Evolutionary conservation across 2,797 vertebrate genomes (phyloP).

Genomic region (Amniataba percoides): DNA sequence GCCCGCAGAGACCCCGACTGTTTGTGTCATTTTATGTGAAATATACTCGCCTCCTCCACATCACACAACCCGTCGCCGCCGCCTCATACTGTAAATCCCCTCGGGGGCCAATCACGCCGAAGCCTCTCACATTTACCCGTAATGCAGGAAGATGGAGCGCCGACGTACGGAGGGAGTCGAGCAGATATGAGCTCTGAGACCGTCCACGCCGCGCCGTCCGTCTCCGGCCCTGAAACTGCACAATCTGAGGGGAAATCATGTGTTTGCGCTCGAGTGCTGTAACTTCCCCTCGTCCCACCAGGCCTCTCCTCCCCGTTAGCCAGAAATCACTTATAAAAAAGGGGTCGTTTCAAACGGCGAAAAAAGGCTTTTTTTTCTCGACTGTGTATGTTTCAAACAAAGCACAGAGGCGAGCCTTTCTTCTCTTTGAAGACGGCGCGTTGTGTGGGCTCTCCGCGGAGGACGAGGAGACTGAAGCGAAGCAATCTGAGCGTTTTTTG

Average conservation of each 20-base stretch:
- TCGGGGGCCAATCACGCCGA: conserved; percentile 56
- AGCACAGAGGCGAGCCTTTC: conserved; percentile 35
- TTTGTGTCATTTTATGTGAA: conserved; percentile 20
- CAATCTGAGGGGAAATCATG: conserved; percentile 72
- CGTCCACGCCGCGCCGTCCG: conserved; percentile 23
- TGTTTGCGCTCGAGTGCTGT: conserved; percentile 40
- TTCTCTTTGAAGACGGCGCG: conserved; percentile 41
- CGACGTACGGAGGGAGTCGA: conserved; percentile 6
- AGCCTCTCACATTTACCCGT: conserved; percentile 57
- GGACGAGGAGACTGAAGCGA: conserved; percentile 25
- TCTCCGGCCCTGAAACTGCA: conserved; percentile 28
- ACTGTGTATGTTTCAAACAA: conserved; percentile 45
- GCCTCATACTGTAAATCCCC: conserved; percentile 45
- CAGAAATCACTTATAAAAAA: conserved; percentile 50
- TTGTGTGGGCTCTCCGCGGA: conserved; percentile 33
- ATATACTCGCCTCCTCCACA: conserved; percentile 15
- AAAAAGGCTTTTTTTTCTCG: conserved; percentile 30
- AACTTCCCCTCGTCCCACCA: conserved; percentile 51
- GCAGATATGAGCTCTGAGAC: conserved; percentile 66
- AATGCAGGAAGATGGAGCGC: conserved; percentile 61
- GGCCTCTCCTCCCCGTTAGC: conserved; percentile 29
- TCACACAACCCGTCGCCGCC: conserved; percentile 30
- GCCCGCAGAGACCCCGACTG: conserved; percentile 8
- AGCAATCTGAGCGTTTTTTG: conserved; percentile 15
- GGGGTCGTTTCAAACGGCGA: conserved; percentile 40